phyloP scores from a whole-genome alignment of 2,797 vertebrate species.

The Zalophus californianus region DNA sequence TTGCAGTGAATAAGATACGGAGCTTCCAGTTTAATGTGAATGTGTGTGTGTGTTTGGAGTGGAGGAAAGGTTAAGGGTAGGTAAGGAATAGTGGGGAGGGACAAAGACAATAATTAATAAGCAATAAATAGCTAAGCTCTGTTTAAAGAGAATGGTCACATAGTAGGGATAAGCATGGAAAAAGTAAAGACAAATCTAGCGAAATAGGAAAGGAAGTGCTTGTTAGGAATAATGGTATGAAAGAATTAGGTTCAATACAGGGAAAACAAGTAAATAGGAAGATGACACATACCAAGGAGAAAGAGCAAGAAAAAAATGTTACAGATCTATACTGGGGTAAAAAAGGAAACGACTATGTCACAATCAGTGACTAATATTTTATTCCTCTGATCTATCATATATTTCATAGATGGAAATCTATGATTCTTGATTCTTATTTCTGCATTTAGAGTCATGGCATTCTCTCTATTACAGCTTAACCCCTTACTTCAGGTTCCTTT shows the following conservation, averaged over 20 bases:
- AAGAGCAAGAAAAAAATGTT: background rate
- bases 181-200: background rate
- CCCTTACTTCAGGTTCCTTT: background rate
- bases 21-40: background rate
- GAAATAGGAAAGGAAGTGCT: background rate
- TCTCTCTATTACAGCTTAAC: background rate
- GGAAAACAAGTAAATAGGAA: background rate
- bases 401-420: background rate
- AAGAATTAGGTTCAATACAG: background rate
- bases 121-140: background rate
- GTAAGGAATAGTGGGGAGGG: background rate
- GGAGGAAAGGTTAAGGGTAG: background rate
- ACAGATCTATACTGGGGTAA: background rate
- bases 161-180: background rate
- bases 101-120: background rate
- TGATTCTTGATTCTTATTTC: background rate
- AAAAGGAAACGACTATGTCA: background rate
- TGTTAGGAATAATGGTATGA: background rate
- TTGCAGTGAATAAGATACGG: background rate
- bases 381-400: background rate
- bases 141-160: background rate
- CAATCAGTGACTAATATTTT: constrained; percentile 4
- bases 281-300: background rate
- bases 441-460: background rate
- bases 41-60: background rate